Base-by-base conservation (phyloP, 2,888 invertebrate species). In the Folsomia candida region DNA sequence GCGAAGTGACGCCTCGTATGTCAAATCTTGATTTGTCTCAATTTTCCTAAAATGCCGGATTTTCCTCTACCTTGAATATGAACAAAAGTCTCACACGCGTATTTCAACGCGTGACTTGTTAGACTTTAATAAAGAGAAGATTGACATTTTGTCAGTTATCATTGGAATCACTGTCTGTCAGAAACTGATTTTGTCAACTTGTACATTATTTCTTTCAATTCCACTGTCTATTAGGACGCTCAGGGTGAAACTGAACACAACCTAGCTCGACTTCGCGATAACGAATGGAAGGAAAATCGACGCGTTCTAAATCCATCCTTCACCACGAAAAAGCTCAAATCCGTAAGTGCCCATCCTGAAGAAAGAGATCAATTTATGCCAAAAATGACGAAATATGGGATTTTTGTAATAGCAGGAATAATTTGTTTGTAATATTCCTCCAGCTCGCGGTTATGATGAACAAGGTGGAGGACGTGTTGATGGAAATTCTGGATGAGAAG, bases 371-470 rank as follows among this genome's bases (percentile, higher is more conserved):
- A 14, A 14, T n/a, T n/a, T n/a, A n/a, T n/a, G n/a, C n/a, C n/a
- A n/a, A n/a, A n/a, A n/a, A n/a, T n/a, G n/a, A n/a, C n/a, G n/a
- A n/a, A n/a, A n/a, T n/a, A n/a, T n/a, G n/a, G n/a, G n/a, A n/a
- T n/a, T n/a, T n/a, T n/a, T n/a, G n/a, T n/a, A n/a, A n/a, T n/a
- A n/a, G n/a, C n/a, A n/a, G n/a, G n/a, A n/a, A n/a, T n/a, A n/a
- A n/a, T n/a, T n/a, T n/a, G n/a, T n/a, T n/a, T n/a, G n/a, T n/a
- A 6, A 22, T 59, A 57, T 25, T 9, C 22, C 9, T 28, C 14
- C 37, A 79, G 79, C 71, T 79, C 1, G 75, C 78, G 51, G 63
- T 74, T 27, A 77, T 79, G 78, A 77, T 79, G 76, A 79, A 79
- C 67, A 77, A 78, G 67, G 78, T 75, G 11, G 79, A 79, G 67